Evolutionary conservation across 2,113 vertebrate species (phyloP).

Genomic region (Prionailurus viverrinus): DNA sequence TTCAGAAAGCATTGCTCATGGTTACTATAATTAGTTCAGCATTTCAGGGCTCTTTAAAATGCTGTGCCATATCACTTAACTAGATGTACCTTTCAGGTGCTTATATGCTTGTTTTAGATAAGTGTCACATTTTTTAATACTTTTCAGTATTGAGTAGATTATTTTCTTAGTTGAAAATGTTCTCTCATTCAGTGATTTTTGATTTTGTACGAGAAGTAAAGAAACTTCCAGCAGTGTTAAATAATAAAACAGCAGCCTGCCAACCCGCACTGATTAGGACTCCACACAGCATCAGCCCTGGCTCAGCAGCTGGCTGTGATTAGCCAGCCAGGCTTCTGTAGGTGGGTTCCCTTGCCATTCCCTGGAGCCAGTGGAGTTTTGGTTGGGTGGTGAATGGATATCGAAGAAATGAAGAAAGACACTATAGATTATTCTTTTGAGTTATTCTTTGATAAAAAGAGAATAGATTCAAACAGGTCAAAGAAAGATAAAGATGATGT

Average conservation of each 20-base stretch:
- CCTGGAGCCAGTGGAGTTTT: not conserved
- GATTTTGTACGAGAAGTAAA: slow-evolving; percentile 32
- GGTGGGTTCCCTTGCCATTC: not conserved
- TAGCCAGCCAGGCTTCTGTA: not conserved
- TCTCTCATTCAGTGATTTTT: not conserved
- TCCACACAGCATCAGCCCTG: not conserved
- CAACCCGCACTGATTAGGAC: not conserved
- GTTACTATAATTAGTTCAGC: slow-evolving; percentile 22
- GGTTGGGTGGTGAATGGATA: not conserved
- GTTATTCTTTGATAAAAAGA: not conserved
- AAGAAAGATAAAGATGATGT: not conserved
- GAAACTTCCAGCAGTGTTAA: not conserved
- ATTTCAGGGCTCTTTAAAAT: slow-evolving; percentile 24
- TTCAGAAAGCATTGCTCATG: slow-evolving; percentile 28
- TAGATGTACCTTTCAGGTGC: not conserved
- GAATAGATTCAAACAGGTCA: not conserved
- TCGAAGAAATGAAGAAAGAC: slow-evolving; percentile 8
- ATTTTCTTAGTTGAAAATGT: slow-evolving; percentile 23
- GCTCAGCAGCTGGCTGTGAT: not conserved
- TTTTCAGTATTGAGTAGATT: not conserved
- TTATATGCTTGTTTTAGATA: not conserved
- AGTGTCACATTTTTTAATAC: not conserved
- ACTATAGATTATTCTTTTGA: not conserved
- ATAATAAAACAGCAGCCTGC: not conserved
- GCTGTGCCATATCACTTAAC: not conserved